Base-by-base conservation (phyloP, 1,140 invertebrate genomes). In the Mactra quadrangularis region DNA sequence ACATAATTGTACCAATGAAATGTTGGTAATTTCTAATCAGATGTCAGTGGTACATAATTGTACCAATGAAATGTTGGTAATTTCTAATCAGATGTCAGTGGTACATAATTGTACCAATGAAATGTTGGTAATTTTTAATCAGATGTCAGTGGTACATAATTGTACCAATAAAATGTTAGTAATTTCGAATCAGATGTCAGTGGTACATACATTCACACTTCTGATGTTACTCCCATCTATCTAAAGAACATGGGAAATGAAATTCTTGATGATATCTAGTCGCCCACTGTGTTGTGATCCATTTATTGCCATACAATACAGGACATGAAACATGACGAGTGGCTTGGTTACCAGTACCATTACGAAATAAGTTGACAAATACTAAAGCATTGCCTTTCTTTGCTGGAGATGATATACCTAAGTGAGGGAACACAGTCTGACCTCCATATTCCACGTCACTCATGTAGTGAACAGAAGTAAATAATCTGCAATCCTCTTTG, bases 341-440 rank as follows among this genome's bases (percentile, higher is more conserved):
- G 27, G 6, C 6, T 3, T 9, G 3, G 25, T 62, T 62, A 7
- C 27, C 27, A 33, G 59, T 62, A 11, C 59, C 59, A 25, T 62
- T 62, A 7, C 59, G 59, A 31, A 31, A 62, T 27, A 62, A 35
- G 59, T 62, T 62, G n/a, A 31, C 9, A 25, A 62, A 62, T 27
- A 62, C 7, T n/a, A 62, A 19, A 62, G 59, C 59, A n/a, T 25
- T 62, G 25, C 59, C 59, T 35, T 62, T 62, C 27, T 62, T 31
- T 7, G 31, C 27, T 15, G 13, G 25, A 27, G 33, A 31, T 7
- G 4, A 3, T 4, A 62, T 33, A 7, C 31, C 59, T 35, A 62
- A 33, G 3, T 62, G 9, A 7, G 59, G 59, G 27, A 62, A 62
- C 59, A 62, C 59, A 6, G 59, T 62, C 27, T 7, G 6, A 31